Evolutionary conservation across 2,113 vertebrate genomes (phyloP), one percentile per base, ranked within the genome.

Genomic region (Irena cyanogastra): DNA sequence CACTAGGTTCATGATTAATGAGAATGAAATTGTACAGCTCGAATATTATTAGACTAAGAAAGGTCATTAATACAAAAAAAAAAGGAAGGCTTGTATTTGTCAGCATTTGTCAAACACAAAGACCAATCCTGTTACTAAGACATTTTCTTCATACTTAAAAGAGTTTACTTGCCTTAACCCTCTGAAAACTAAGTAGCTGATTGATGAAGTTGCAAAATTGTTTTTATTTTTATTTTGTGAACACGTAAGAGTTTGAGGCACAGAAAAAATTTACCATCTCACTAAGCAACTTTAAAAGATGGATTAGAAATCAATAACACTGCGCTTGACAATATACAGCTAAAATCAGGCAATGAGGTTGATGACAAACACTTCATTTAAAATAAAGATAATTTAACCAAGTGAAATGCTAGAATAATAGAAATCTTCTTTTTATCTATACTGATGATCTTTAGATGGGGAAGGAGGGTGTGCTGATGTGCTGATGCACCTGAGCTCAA

Each of bases 391-490:
- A 77, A 66, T 66, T 39, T 66, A 86, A 71, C 10, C 18, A 82
- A 22, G 30, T 56, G 17, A 93, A 78, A 88, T 63, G 5, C 4
- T 70, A 66, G 35, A 56, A 63, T 47, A 76, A 81, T 26, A 47
- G 3, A 52, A 19, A 53, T 42, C 5, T n/a, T 17, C 15, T 52
- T 83, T 88, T 39, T 39, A 50, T 24, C n/a, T 39, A 19, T 52
- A 37, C 13, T 60, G 27, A 41, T 23, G 21, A 24, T 50, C 19
- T 81, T 63, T 54, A 60, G 8, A 44, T 21, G 18, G 5, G 10
- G 39, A 3, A 23, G 30, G 4, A 9, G n/a, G 3, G 4, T n/a
- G 11, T 11, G 2, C n/a, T n/a, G n/a, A n/a, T n/a, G 10, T 17
- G 1, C 7, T 76, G 52, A 82, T 41, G 20, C 18, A 57, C 20